Conservation (phyloP, 35 echinoderm and acorn worm species). For the Ptychodera flava region DNA sequence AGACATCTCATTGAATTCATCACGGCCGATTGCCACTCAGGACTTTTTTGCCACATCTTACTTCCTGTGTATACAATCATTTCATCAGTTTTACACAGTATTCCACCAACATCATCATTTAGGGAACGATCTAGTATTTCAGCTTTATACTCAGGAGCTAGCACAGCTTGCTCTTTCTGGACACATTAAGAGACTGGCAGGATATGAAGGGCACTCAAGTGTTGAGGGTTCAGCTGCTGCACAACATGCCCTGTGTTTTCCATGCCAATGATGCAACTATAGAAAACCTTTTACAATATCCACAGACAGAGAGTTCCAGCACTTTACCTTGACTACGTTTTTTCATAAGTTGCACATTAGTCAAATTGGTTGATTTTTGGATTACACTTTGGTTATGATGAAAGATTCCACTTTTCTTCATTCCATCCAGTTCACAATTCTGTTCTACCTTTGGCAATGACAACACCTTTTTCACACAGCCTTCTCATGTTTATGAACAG, state of each 20-base stretch:
- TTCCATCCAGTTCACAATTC: neutral
- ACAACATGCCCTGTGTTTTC: neutral
- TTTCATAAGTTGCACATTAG: neutral
- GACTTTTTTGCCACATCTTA: neutral
- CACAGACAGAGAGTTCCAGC: neutral
- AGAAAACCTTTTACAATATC: neutral
- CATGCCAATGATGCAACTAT: neutral
- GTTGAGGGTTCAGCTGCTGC: neutral
- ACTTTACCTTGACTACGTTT: neutral
- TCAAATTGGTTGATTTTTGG: neutral
- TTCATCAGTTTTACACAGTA: neutral
- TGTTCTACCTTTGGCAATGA: neutral
- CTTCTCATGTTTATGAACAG: neutral
- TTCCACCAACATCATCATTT: slow-evolving; percentile 1
- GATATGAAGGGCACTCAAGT: neutral
- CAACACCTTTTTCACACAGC: neutral
- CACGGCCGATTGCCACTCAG: neutral
- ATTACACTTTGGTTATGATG: neutral
- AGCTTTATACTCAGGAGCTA: neutral
- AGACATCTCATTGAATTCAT: neutral
- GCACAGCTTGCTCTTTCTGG: too few relatives aligned
- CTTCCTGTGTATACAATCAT: neutral
- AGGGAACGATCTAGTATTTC: neutral
- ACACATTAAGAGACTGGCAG: neutral
- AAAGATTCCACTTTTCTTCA: neutral